phyloP scores from a whole-genome alignment of 2,888 invertebrate species.

The Drosophila cracens region DNA sequence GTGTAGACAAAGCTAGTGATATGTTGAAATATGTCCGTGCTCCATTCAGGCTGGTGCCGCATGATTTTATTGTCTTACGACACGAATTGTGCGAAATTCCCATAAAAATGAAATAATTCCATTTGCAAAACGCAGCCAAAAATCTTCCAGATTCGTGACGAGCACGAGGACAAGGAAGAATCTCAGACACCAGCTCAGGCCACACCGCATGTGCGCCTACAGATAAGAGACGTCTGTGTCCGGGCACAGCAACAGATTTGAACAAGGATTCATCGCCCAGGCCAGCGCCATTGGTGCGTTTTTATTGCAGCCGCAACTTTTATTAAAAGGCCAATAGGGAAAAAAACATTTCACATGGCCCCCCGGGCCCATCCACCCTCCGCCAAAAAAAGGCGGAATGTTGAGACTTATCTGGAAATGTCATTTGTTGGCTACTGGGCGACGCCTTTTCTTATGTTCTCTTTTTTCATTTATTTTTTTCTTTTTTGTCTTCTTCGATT shows the following conservation, averaged over 20 bases:
- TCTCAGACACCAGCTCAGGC: neutral
- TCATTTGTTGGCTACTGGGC: conserved; percentile 54
- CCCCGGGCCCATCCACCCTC: neutral
- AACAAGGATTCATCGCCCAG: conserved; percentile 10
- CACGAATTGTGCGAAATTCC: conserved; percentile 59
- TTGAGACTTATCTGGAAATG: conserved; percentile 70
- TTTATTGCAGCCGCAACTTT: conserved; percentile 77
- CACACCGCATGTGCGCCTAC: conserved; percentile 44
- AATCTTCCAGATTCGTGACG: conserved; percentile 21
- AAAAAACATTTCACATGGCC: conserved; percentile 19
- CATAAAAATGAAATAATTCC: conserved; percentile 75
- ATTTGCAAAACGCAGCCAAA: conserved; percentile 56
- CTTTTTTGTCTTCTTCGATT: neutral
- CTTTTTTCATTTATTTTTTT: neutral
- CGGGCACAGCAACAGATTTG: conserved; percentile 64
- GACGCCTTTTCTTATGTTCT: conserved; percentile 27
- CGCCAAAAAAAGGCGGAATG: conserved; percentile 14
- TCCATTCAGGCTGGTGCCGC: conserved; percentile 38
- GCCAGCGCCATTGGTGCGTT: conserved; percentile 40
- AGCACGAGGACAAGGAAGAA: neutral
- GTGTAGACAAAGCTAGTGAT: conserved; percentile 44
- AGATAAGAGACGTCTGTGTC: conserved; percentile 59
- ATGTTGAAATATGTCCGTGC: conserved; percentile 55
- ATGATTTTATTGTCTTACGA: conserved; percentile 69
- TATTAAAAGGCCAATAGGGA: conserved; percentile 68